Conservation (phyloP, 2,797 vertebrate species). For the Champsocephalus gunnari region DNA sequence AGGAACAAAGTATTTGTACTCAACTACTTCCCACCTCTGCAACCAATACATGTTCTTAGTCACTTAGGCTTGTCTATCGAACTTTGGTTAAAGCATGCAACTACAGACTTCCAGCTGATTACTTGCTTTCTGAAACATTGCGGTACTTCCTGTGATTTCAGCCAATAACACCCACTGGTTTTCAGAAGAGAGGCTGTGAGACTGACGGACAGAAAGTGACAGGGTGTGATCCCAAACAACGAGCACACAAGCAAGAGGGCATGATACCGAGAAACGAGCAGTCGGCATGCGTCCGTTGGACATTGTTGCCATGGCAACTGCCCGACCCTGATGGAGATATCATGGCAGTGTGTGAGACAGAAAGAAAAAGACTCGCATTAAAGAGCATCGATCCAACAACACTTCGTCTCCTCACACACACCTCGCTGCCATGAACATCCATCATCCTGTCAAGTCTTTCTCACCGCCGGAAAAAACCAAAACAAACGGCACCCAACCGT, state of each 20-base stretch:
- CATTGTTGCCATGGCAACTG: conserved; percentile 68
- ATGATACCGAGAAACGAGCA: background rate
- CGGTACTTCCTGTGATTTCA: background rate
- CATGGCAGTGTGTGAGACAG: background rate
- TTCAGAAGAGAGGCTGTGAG: conserved; percentile 3
- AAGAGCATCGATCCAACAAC: too few relatives aligned
- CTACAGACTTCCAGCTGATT: background rate
- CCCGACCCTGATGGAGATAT: conserved; percentile 41
- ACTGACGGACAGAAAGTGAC: conserved; percentile 21
- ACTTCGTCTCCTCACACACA: too few relatives aligned
- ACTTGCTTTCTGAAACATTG: background rate
- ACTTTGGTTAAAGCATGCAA: background rate
- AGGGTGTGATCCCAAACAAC: conserved; percentile 9
- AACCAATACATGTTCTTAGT: background rate
- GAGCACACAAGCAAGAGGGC: background rate
- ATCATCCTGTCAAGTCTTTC: too few relatives aligned
- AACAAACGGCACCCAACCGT: too few relatives aligned
- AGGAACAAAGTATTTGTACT: too few relatives aligned
- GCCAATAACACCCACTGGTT: conserved; percentile 5
- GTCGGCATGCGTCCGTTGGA: conserved; percentile 2
- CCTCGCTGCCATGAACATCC: too few relatives aligned
- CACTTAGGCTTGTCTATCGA: background rate
- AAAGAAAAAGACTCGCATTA: too few relatives aligned
- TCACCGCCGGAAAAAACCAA: too few relatives aligned
- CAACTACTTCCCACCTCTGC: too few relatives aligned